phyloP scores from a whole-genome alignment of 2,888 invertebrate species.

The Heliconius sara region DNA sequence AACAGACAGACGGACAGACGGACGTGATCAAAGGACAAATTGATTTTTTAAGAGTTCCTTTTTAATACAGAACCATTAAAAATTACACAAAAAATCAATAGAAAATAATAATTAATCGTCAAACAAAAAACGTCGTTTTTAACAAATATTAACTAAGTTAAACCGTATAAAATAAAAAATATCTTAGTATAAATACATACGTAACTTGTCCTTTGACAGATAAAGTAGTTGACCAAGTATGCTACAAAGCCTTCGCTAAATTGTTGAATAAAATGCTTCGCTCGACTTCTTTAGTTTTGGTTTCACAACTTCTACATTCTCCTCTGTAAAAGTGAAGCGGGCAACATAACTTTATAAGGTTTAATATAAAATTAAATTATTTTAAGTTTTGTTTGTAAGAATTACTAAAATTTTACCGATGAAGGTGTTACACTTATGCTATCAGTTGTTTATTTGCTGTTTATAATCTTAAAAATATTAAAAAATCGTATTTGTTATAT shows the following conservation, averaged over 20 bases:
- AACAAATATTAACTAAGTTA: neutral
- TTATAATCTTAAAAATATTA: no score
- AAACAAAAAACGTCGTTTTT: neutral
- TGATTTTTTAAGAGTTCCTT: no score
- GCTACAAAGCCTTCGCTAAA: constrained; percentile 31
- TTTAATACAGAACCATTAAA: no score
- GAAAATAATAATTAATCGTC: neutral
- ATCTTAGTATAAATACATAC: neutral
- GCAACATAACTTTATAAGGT: no score
- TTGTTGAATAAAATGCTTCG: constrained; percentile 28
- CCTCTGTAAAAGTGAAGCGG: neutral
- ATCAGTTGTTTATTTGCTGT: no score
- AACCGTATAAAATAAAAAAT: neutral
- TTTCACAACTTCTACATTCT: constrained; percentile 7
- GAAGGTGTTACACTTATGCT: no score
- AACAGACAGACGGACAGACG: no score
- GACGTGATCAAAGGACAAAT: no score
- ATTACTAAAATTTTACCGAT: no score
- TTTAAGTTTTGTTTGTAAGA: no score
- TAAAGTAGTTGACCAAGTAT: constrained; percentile 27
- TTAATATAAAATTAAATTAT: no score
- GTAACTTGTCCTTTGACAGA: constrained; percentile 14
- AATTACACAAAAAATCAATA: neutral
- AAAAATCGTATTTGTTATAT: no score
- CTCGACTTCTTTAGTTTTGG: constrained; percentile 18